Evolutionary conservation across 2,113 vertebrate genomes (phyloP).

Genomic region (Leptosomus discolor): DNA sequence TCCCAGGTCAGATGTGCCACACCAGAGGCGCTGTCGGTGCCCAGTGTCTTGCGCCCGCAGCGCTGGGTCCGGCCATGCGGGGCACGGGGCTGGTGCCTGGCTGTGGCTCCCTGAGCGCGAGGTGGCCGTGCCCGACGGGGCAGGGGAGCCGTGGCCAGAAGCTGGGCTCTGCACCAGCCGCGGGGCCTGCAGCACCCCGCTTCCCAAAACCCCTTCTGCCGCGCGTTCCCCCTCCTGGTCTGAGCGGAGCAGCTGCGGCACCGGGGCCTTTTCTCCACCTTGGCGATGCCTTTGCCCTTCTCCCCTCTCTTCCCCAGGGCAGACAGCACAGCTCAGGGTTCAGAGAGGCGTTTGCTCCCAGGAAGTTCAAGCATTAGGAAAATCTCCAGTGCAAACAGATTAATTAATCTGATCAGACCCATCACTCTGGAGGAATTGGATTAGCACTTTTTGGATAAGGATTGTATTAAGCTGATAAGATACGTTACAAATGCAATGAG

Average conservation of each 20-base stretch:
- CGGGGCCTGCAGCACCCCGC: rapidly evolving
- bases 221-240: rapidly evolving
- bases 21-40: rapidly evolving
- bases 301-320: neutral
- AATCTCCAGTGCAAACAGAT: conserved; percentile 40
- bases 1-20: too few relatives aligned
- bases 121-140: rapidly evolving
- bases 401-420: conserved; percentile 33
- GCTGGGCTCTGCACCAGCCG: neutral
- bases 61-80: rapidly evolving
- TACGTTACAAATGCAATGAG: conserved; percentile 36
- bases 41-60: rapidly evolving
- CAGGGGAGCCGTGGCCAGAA: rapidly evolving
- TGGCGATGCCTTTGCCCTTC: rapidly evolving
- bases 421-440: conserved; percentile 50
- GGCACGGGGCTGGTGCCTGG: neutral
- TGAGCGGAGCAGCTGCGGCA: neutral
- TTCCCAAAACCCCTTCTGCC: neutral
- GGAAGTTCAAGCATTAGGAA: neutral
- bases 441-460: conserved; percentile 55
- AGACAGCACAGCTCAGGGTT: neutral
- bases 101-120: rapidly evolving
- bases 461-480: conserved; percentile 45
- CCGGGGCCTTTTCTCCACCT: neutral
- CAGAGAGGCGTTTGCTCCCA: neutral